Evolutionary conservation across 2,888 invertebrate species (phyloP), one percentile per base, ranked within the genome.

Genomic region (Tetramorium bicarinatum): DNA sequence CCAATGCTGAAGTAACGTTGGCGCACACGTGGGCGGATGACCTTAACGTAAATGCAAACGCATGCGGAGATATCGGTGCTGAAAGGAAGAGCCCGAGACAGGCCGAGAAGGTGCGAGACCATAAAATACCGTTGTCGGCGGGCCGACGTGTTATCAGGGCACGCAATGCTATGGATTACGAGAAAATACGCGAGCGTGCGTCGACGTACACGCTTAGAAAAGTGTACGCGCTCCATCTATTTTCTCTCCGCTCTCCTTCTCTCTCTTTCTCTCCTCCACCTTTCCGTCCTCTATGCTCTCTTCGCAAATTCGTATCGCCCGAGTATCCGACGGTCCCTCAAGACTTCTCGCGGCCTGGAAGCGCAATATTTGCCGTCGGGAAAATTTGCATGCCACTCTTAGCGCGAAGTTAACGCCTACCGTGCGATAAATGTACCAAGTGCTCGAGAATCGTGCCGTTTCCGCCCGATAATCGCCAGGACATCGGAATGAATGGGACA

Each of bases 161-260:
- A 94, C 93, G 94, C 94, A 93, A 94, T 91, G 92, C 92, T 91
- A 91, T 91, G 92, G 93, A 93, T 92, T 91, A 91, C 89, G 79
- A 82, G 83, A 86, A 87, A 91, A 87, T 85, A 83, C 71, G 86
- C 87, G 87, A 88, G 89, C 87, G 89, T 85, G 85, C 84, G 86
- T 83, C 71, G 84, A 86, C 85, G 83, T 85, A 82, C 69, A 74
- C 74, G 82, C 72, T 84, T 84, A 81, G 74, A 56, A 74, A 67
- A 79, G 76, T 83, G 76, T 81, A 83, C 66, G 52, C 59, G 44
- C 67, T 49, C 54, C 87, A 29, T 38, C 79, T 47, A 71, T 80
- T 80, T 59, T 59, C 59, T 71, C 76, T 38, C 25, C 29, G 44
- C 44, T 9, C 44, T 44, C 44, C 15, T 15, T 47, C 47, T 47